These are phyloP conservation scores for Cairina moschata DNA, from an alignment of 2,113 vertebrate genomes.

Conservation along the genomic window DNA sequence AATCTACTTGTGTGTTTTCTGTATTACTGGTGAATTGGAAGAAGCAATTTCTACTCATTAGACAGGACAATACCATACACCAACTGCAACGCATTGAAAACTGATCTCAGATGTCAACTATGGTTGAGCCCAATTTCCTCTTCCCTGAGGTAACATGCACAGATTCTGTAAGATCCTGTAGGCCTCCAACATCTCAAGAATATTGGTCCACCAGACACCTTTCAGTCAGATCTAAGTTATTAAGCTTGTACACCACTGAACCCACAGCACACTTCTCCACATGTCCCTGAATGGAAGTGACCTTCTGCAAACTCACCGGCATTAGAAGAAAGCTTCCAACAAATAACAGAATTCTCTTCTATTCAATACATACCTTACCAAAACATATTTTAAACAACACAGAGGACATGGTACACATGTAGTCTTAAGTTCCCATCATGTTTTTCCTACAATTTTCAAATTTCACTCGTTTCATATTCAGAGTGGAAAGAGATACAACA, in stretches of 20 bases:
- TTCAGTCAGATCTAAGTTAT: not conserved
- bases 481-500: not conserved
- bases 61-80: not conserved
- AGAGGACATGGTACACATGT: not conserved
- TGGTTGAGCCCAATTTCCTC: not conserved
- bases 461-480: not conserved
- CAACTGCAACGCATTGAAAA: not conserved
- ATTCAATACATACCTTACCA: not conserved
- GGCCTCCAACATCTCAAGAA: not conserved
- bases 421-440: not conserved
- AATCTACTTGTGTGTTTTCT: not conserved
- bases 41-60: not conserved
- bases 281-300: not conserved
- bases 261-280: not conserved
- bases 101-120: not conserved
- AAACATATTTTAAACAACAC: not conserved
- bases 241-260: not conserved
- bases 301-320: not conserved
- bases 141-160: not conserved
- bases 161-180: not conserved
- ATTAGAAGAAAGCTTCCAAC: not conserved
- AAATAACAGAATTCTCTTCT: not conserved
- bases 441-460: not conserved
- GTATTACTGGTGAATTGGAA: not conserved
- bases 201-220: not conserved